Evolutionary conservation across 92 coral and sea anemone species (phyloP).

Genomic region (Parazoanthus swiftii): DNA sequence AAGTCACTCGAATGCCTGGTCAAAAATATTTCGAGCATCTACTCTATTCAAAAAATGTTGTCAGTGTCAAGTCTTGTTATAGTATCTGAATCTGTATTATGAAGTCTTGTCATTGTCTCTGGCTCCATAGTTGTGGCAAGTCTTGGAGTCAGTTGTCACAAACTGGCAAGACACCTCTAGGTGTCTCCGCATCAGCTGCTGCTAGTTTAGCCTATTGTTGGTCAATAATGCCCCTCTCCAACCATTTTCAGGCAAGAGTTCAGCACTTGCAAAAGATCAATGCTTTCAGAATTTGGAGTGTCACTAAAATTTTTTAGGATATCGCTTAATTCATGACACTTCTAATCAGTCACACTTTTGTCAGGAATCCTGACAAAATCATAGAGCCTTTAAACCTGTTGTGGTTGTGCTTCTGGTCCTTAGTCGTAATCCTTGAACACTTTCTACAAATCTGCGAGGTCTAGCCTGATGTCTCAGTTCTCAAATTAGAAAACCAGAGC

Average conservation of each 20-base stretch:
- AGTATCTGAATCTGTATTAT: neutral
- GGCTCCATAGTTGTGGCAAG: conserved; percentile 12
- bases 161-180: neutral
- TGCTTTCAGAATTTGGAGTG: neutral
- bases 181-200: neutral
- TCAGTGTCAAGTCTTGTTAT: neutral
- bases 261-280: neutral
- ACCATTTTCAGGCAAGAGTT: neutral
- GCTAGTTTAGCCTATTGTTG: neutral
- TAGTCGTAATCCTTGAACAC: neutral
- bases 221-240: neutral
- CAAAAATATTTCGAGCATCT: no score
- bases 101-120: conserved; percentile 4
- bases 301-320: neutral
- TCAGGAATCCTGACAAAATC: neutral
- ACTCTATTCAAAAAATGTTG: neutral
- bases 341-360: neutral
- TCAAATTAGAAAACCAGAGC: no score
- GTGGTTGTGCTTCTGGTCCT: neutral
- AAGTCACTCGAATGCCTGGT: no score
- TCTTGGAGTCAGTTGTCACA: conserved; percentile 20
- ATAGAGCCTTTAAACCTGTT: neutral
- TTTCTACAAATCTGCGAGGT: no score
- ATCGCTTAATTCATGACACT: neutral
- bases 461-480: no score